Evolutionary conservation across 2,113 vertebrate species (phyloP), one percentile per base, ranked within the genome.

Genomic region (Climacteris rufus): DNA sequence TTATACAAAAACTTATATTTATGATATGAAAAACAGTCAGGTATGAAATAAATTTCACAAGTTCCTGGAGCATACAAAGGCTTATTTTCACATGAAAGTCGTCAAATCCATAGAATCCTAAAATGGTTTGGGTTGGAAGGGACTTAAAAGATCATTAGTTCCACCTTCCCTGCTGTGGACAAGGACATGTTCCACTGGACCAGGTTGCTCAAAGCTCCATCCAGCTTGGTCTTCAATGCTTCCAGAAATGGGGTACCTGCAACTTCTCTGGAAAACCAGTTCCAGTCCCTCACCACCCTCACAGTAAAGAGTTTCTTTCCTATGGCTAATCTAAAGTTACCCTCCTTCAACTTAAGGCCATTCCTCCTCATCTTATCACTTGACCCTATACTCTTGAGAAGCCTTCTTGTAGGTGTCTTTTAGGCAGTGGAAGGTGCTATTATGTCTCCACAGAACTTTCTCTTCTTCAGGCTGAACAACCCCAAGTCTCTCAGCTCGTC

Each of bases 111-210:
- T 15, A 56, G 28, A 66, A n/a, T 66, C 15, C 11, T 39, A 40
- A 14, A 82, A 45, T n/a, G n/a, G 13, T 68, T 53, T 68, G 9
- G 9, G 11, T 53, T 68, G n/a, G 16, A 82, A 53, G 11, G 5
- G 20, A 21, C 4, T 39, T 52, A n/a, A 40, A 75, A 52, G 13
- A 44, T 39, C 15, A 24, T 0, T 25, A 10, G 28, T 60, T 82
- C 16, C 45, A 53, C 24, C 1, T 1, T 3, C 22, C 6, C 7
- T n/a, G 13, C 28, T 15, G 14, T 30, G 15, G 25, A 9, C 19
- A 75, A 44, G 28, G 39, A 39, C 17, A 21, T 9, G 15, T 66
- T 30, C 11, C 24, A 15, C 7, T 24, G 21, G 52, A 9, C 28
- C 9, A 30, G 33, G 6, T 4, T 39, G 13, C 6, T 60, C 33